Evolutionary conservation across 2,888 invertebrate species (phyloP).

Genomic region (Cordilura impudica): DNA sequence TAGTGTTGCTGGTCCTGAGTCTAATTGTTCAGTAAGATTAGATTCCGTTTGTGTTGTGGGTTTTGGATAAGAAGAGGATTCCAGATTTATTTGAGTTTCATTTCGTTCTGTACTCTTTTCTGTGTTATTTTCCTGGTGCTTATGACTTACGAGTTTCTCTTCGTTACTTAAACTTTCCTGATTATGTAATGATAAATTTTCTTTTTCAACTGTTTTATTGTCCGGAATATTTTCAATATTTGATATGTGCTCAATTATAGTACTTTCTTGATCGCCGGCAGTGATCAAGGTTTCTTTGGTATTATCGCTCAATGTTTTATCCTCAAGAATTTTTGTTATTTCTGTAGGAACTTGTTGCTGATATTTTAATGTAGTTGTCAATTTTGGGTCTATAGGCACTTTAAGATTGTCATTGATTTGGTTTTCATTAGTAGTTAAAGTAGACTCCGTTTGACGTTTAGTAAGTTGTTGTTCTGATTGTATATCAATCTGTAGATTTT

Average conservation of each 20-base stretch:
- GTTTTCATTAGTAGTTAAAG: not conserved
- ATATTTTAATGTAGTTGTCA: not conserved
- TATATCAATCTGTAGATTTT: too few species aligned
- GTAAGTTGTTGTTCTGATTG: too few species aligned
- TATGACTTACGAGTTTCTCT: not conserved
- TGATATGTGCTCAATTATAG: not conserved
- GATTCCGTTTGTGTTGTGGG: too few species aligned
- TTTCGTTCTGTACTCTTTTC: not conserved
- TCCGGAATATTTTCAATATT: constrained; percentile 13
- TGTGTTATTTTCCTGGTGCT: not conserved
- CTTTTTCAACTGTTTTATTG: not conserved
- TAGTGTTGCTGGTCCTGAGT: too few species aligned
- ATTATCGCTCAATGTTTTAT: not conserved
- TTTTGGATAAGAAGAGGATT: too few species aligned
- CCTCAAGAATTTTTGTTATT: not conserved
- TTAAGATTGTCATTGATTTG: not conserved
- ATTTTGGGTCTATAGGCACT: not conserved
- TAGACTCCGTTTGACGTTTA: too few species aligned
- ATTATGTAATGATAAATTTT: not conserved
- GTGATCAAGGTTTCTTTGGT: not conserved
- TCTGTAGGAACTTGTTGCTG: not conserved
- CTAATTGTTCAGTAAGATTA: too few species aligned
- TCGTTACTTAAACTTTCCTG: not conserved
- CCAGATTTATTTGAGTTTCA: not conserved
- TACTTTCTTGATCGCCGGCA: not conserved